Base-by-base conservation (phyloP, 2,113 vertebrate genomes). In the Ptychochromis oligacanthus region DNA sequence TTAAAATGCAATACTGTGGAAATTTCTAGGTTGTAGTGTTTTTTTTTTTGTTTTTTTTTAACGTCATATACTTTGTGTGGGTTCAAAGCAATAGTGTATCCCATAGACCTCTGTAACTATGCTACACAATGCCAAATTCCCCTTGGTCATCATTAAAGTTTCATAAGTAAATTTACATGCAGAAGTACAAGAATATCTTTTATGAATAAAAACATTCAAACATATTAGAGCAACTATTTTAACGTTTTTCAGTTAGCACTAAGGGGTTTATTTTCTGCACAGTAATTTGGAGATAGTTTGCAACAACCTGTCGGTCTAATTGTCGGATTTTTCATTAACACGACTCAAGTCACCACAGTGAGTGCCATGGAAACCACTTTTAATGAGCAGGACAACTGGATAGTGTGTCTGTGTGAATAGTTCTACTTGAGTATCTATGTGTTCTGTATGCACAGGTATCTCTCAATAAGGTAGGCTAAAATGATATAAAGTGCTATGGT, bases 401-500 rank as follows among this genome's bases (percentile, higher is more conserved):
- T 17, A 4, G 9, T 31, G n/a, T 43, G 18, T 46, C 20, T 79
- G 9, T 79, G 24, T 62, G 13, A 6, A 43, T 22, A 5, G 55
- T 10, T 64, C 6, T 52, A 31, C 17, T 70, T 9, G 26, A 72
- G 46, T 7, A 72, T 54, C 31, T 34, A 72, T 72, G 18, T 72
- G 17, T 72, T 54, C 52, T 17, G 31, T 72, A 72, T 31, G 67
- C 52, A 36, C 6, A 72, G 52, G 26, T 59, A 72, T 22, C 18
- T 34, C 54, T 62, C 24, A 58, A 82, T 60, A 77, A 87, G 84
- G 80, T 74, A 64, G 81, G 26, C 24, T 75, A 62, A 86, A 84
- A 81, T 86, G 64, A 82, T 82, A 82, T 46, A 83, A 92, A 87
- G 77, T 84, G 77, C 54, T 24, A 8, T 46, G 28, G 43, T 77